Conservation (phyloP, 1,140 invertebrate genomes). For the Ephestia elutella region DNA sequence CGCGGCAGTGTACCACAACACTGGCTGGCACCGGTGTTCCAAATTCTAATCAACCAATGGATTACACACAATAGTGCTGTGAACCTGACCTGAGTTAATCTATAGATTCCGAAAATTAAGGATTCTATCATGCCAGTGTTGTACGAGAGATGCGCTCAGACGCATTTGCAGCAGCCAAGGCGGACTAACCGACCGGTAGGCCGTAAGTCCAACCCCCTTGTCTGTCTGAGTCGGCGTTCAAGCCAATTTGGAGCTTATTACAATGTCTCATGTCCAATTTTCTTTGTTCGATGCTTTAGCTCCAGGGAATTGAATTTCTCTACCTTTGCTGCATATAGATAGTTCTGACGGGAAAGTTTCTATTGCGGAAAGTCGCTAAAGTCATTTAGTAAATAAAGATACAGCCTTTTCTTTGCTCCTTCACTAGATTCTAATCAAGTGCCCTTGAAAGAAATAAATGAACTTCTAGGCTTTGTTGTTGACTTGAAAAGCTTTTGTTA, state of each 20-base stretch:
- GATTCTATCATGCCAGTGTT: slow-evolving; percentile 49
- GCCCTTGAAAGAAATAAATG: not conserved
- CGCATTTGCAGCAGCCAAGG: slow-evolving; percentile 38
- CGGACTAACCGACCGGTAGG: slow-evolving; percentile 31
- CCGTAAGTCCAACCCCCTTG: slow-evolving; percentile 46
- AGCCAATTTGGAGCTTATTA: slow-evolving; percentile 21
- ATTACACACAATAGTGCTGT: slow-evolving; percentile 47
- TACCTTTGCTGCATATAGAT: slow-evolving; percentile 30
- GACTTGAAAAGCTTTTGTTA: not conserved
- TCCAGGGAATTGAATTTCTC: slow-evolving; percentile 25
- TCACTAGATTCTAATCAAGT: not conserved
- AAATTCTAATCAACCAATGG: slow-evolving; percentile 41
- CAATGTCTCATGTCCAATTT: slow-evolving; percentile 17
- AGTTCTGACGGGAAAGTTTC: slow-evolving; percentile 24
- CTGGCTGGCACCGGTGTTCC: slow-evolving; percentile 48
- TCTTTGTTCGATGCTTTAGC: slow-evolving; percentile 8
- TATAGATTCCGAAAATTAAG: not conserved
- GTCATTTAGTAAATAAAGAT: slow-evolving; percentile 2
- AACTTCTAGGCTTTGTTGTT: not conserved
- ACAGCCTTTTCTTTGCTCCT: not conserved
- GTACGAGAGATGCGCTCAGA: slow-evolving; percentile 45
- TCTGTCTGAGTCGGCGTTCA: slow-evolving; percentile 18
- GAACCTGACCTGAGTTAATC: slow-evolving; percentile 34
- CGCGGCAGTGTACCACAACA: slow-evolving; percentile 57
- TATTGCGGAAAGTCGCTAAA: slow-evolving; percentile 14